Base-by-base conservation (phyloP, 2,797 vertebrate species). In the Buphagus erythrorhynchus region DNA sequence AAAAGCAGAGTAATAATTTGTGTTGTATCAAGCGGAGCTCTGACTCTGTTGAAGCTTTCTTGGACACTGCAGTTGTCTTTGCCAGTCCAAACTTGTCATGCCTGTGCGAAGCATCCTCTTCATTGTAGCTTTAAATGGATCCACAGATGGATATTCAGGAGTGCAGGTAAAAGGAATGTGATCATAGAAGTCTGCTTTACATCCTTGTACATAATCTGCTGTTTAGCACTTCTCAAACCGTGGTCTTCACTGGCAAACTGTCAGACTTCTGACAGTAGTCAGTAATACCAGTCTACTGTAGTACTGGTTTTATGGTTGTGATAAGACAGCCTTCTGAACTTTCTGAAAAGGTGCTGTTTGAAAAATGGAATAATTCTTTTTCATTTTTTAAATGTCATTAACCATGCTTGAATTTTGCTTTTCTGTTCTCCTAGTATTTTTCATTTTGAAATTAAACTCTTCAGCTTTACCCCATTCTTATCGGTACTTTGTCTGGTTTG, bases 31-130 rank as follows among this genome's bases (percentile, higher is more conserved):
- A 19, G 40, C 11, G 36, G 40, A 77, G 22, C 29, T 74, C 16
- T 72, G 35, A 40, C 48, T 66, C 45, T 61, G 0, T 33, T 51
- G 28, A 69, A 51, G 28, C 19, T 69, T 54, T 69, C 48, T 69
- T 83, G 66, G 40, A 19, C 11, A 5, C 35, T 45, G 31, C 29
- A n/a, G 31, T 68, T 90, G 18, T 45, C 31, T 86, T 77, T 42
- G 11, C 71, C 33, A 77, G 67, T 67, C n/a, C 62, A 43, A 48
- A 55, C 14, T 43, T 2, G 0, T n/a, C n/a, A 12, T 59, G 40
- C 4, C 2, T 0, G 0, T 40, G 20, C 0, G 0, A 66, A 80
- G 12, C 24, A 24, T 87, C 22, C 5, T 52, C 16, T 52, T 65
- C 1, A 1, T 13, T 68, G 45, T 54, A 36, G 24, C 38, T 51